Conservation (phyloP, 1,140 invertebrate species). For the Drosophila orosa region DNA sequence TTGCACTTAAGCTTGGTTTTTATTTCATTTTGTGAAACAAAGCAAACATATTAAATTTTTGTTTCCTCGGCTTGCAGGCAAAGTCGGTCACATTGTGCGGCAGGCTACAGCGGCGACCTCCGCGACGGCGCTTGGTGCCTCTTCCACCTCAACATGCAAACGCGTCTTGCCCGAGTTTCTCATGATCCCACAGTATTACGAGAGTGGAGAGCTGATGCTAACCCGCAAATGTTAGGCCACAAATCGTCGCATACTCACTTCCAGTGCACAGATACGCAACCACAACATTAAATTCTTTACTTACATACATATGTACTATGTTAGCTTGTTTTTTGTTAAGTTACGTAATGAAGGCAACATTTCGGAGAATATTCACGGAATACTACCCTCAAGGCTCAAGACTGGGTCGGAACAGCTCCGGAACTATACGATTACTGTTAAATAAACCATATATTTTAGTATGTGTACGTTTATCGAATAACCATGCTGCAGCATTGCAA, state of each 20-base stretch:
- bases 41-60: neutral
- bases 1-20: too few relatives aligned
- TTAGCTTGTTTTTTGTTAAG: slow-evolving; percentile 12
- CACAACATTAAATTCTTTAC: slow-evolving; percentile 2
- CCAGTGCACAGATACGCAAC: slow-evolving; percentile 17
- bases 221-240: slow-evolving; percentile 67
- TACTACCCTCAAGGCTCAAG: neutral
- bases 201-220: slow-evolving; percentile 68
- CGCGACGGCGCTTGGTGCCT: slow-evolving; percentile 26
- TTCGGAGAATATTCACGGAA: neutral
- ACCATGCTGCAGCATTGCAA: slow-evolving; percentile 68
- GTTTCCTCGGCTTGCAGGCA: slow-evolving; percentile 46
- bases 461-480: slow-evolving; percentile 57
- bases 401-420: neutral
- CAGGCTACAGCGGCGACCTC: slow-evolving; percentile 51
- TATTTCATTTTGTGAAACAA: neutral
- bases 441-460: slow-evolving; percentile 12
- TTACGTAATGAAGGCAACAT: neutral
- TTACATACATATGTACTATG: slow-evolving; percentile 13
- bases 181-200: slow-evolving; percentile 82
- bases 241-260: slow-evolving; percentile 4
- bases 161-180: slow-evolving; percentile 69
- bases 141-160: slow-evolving; percentile 44
- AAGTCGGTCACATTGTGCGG: slow-evolving; percentile 75
- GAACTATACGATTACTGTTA: slow-evolving; percentile 4